These are phyloP conservation scores for Pollenia angustigena DNA, from an alignment of 2,888 invertebrate species.

Conservation along the genomic window DNA sequence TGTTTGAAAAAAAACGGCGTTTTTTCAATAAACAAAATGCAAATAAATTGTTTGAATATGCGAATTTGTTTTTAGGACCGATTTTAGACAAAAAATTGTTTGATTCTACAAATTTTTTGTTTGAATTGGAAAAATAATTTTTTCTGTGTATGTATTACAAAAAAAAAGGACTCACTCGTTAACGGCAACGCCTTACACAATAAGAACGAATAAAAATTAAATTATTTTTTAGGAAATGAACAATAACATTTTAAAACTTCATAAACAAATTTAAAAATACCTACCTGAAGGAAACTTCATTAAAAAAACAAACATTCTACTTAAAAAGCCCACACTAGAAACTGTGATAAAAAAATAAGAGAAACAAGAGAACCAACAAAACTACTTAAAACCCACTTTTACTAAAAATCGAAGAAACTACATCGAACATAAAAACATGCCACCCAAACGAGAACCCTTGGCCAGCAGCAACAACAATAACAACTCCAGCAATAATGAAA, in stretches of 20 bases:
- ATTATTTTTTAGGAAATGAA: not conserved
- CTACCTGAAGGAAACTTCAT: constrained; percentile 3
- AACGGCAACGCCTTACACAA: too few relatives aligned
- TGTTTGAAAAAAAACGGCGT: too few relatives aligned
- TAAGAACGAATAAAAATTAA: too few relatives aligned
- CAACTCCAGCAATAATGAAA: constrained; percentile 28
- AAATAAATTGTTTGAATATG: too few relatives aligned
- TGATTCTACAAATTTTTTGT: too few relatives aligned
- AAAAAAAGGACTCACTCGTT: too few relatives aligned
- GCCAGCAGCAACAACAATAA: constrained; percentile 48
- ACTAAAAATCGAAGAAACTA: not conserved
- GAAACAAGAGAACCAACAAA: not conserved
- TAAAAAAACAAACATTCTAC: constrained; percentile 13
- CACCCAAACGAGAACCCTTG: constrained; percentile 69
- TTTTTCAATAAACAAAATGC: too few relatives aligned
- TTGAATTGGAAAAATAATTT: too few relatives aligned
- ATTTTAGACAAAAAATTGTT: too few relatives aligned
- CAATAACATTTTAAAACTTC: not conserved
- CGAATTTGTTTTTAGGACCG: too few relatives aligned
- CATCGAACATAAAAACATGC: constrained; percentile 57
- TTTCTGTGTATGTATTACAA: too few relatives aligned
- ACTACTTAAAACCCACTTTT: not conserved
- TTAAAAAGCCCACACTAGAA: constrained; percentile 27
- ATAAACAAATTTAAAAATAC: not conserved
- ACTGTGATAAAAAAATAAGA: constrained; percentile 54